Percentiles rank a stretch among this genome's conserved stretches.
phyloP scores from a whole-genome alignment of 2,113 vertebrate genomes.

The Gallinago jamesoni region DNA sequence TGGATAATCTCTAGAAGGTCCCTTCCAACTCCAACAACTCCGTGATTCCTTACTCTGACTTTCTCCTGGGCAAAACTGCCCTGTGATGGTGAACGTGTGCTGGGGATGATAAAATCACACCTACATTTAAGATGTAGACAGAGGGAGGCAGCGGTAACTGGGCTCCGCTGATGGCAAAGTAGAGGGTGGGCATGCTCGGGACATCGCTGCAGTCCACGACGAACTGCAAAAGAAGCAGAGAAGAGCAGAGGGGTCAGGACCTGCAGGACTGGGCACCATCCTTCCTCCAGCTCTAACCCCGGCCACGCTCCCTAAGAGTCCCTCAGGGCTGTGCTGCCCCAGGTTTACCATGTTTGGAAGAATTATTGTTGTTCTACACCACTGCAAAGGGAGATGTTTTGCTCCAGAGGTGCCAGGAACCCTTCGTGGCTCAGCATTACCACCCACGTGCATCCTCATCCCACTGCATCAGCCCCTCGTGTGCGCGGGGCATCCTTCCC shows the following conservation, averaged over 20 bases:
- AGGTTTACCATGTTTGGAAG: neutral
- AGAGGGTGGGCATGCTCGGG: slow-evolving; percentile 53
- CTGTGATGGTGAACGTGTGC: fast-evolving
- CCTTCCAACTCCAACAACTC: too few species aligned
- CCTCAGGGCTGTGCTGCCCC: neutral
- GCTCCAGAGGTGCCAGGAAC: neutral
- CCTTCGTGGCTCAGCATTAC: neutral
- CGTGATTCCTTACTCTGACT: neutral
- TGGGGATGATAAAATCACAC: neutral
- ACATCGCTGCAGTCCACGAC: neutral
- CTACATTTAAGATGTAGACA: slow-evolving; percentile 46
- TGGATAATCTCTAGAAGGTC: too few species aligned
- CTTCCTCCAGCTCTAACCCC: neutral
- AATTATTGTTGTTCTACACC: neutral
- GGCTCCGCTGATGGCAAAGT: slow-evolving; percentile 42
- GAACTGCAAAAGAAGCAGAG: slow-evolving; percentile 19
- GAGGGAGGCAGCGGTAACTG: slow-evolving; percentile 56
- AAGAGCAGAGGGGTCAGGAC: neutral
- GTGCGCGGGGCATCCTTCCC: neutral
- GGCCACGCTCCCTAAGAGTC: neutral
- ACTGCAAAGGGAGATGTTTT: neutral
- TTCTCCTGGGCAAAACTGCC: neutral
- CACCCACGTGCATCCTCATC: neutral
- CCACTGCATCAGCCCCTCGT: neutral
- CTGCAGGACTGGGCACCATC: fast-evolving